These are phyloP conservation scores for Gnathonemus longibarbis DNA, from an alignment of 2,113 vertebrate species.

Conservation along the genomic window DNA sequence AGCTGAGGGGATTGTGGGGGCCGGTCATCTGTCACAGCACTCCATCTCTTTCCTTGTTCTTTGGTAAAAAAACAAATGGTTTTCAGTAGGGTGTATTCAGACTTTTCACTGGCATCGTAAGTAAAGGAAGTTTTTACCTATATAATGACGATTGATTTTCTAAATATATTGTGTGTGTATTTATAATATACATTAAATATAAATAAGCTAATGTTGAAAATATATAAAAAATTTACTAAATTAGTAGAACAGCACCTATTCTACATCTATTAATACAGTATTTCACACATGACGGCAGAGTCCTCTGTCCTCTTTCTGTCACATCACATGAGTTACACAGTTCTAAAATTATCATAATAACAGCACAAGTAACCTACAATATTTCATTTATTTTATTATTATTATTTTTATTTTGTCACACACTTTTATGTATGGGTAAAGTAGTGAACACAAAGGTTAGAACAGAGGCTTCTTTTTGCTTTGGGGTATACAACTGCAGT, in stretches of 20 bases:
- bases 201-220: neutral
- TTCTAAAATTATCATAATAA: neutral
- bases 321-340: neutral
- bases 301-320: neutral
- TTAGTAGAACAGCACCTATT: neutral
- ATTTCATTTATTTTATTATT: neutral
- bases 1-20: neutral
- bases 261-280: neutral
- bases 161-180: neutral
- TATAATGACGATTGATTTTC: neutral
- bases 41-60: neutral
- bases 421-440: constrained; percentile 3
- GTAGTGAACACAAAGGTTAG: constrained; percentile 26
- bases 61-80: neutral
- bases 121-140: neutral
- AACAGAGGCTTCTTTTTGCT: constrained; percentile 4
- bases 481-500: constrained; percentile 11
- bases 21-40: neutral
- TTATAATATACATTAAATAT: neutral
- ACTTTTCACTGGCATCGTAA: neutral
- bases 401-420: neutral
- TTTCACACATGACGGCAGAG: neutral
- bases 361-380: neutral
- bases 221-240: neutral
- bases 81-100: neutral